phyloP scores from a whole-genome alignment of 1,140 invertebrate species.

The Camponotus vicinus region DNA sequence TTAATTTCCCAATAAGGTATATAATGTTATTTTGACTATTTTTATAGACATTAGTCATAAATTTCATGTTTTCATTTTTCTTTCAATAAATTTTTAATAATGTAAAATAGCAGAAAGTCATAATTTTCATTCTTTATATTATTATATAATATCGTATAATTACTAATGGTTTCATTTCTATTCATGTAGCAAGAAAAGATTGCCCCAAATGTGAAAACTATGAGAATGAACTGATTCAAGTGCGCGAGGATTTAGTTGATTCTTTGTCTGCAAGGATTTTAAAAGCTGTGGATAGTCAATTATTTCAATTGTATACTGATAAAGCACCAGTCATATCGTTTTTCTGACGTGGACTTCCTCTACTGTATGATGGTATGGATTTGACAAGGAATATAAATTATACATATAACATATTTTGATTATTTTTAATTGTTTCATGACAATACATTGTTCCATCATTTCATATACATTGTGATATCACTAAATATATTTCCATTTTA shows the following conservation, averaged over 20 bases:
- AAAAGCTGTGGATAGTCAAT: conserved; percentile 90
- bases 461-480: neutral
- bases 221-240: conserved; percentile 89
- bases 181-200: conserved; percentile 89
- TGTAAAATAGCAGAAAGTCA: neutral
- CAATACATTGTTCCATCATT: conserved; percentile 20
- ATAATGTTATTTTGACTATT: neutral
- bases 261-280: conserved; percentile 91
- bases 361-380: conserved; percentile 91
- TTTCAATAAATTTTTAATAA: neutral
- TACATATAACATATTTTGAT: neutral
- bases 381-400: neutral
- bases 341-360: conserved; percentile 93
- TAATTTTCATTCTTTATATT: neutral
- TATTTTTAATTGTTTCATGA: conserved; percentile 29
- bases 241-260: conserved; percentile 92
- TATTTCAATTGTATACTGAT: conserved; percentile 90
- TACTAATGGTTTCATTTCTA: conserved; percentile 48
- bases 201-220: conserved; percentile 90
- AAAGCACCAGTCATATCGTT: conserved; percentile 93
- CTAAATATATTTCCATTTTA: conserved; percentile 31
- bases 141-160: neutral
- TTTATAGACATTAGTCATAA: neutral
- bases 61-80: conserved; percentile 9
- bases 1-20: neutral